Percentiles rank a stretch among this genome's conserved stretches.
These are phyloP conservation scores for Colletes gigas DNA, from an alignment of 1,140 invertebrate species.

Conservation along the genomic window DNA sequence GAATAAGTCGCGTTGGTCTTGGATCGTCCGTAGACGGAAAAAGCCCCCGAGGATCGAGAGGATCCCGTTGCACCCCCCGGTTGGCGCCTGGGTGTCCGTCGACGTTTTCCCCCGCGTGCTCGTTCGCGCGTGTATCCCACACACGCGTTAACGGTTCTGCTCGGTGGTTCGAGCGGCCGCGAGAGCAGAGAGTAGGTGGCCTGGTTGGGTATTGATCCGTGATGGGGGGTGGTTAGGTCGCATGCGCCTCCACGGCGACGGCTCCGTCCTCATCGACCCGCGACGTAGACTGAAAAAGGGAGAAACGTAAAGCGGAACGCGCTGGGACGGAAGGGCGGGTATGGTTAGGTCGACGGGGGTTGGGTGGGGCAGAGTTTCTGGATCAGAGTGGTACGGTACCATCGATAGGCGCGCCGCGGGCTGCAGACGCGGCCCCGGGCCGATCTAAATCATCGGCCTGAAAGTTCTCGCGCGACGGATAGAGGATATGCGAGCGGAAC, in stretches of 20 bases:
- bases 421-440: neutral
- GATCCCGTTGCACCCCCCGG: neutral
- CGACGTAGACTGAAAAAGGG: conserved; percentile 34
- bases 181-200: conserved; percentile 67
- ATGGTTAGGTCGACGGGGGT: conserved; percentile 6
- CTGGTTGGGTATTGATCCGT: conserved; percentile 79
- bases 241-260: conserved; percentile 69
- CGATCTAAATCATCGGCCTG: conserved; percentile 9
- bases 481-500: neutral
- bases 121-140: neutral
- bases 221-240: conserved; percentile 62
- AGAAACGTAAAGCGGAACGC: conserved; percentile 54
- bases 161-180: neutral
- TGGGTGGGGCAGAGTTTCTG: conserved; percentile 18
- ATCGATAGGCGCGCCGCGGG: conserved; percentile 17
- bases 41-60: neutral
- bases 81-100: conserved; percentile 18
- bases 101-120: neutral
- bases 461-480: neutral
- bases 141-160: neutral
- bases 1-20: too few species aligned
- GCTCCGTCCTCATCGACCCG: conserved; percentile 70
- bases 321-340: neutral
- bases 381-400: conserved; percentile 54
- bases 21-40: neutral